These are phyloP conservation scores for Todus mexicanus DNA, from an alignment of 2,797 vertebrate species.

Conservation along the genomic window DNA sequence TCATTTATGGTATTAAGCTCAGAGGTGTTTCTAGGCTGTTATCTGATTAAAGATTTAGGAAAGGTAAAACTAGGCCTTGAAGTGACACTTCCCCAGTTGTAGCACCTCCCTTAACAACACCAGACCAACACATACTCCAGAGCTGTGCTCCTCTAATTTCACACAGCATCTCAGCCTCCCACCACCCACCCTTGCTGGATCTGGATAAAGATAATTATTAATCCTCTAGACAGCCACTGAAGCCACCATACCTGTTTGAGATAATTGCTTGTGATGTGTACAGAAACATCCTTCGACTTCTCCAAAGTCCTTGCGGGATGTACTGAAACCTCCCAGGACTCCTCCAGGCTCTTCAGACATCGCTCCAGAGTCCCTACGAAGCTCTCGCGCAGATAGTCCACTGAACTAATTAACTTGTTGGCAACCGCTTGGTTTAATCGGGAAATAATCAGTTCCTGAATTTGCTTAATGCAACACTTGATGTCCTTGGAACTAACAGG, in stretches of 20 bases:
- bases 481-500: constrained; percentile 90
- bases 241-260: constrained; percentile 80
- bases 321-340: constrained; percentile 84
- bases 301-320: constrained; percentile 87
- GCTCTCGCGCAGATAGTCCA: constrained; percentile 96
- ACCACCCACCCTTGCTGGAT: background rate
- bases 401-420: constrained; percentile 94
- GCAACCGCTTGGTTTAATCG: constrained; percentile 94
- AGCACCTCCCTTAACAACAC: background rate
- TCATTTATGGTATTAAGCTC: background rate
- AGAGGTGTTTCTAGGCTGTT: background rate
- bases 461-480: constrained; percentile 93
- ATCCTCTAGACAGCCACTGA: background rate
- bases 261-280: constrained; percentile 89
- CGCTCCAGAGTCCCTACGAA: constrained; percentile 95
- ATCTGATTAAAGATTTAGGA: no score
- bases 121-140: background rate
- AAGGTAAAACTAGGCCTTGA: background rate
- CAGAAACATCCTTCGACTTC: constrained; percentile 82
- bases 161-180: background rate
- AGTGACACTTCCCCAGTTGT: background rate
- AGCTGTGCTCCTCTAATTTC: background rate
- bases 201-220: background rate
- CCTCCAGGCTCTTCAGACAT: constrained; percentile 93
- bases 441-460: constrained; percentile 95